A percentile compares a stretch with the other conserved stretches of the same genome.
Evolutionary conservation across 1,140 invertebrate species (phyloP).

Genomic region (Thrips palmi): DNA sequence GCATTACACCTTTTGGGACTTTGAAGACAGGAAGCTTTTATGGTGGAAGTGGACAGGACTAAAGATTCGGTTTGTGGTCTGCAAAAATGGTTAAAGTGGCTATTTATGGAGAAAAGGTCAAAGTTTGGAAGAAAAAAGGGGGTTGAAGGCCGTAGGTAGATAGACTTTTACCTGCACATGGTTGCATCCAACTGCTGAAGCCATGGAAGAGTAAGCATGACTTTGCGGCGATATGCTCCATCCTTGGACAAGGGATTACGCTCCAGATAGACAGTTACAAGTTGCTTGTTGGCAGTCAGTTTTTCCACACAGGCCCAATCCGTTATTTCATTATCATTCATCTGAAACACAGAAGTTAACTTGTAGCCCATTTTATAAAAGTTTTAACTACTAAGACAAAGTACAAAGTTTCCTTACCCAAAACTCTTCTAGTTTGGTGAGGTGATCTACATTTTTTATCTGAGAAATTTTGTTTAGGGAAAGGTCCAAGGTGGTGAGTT

Average conservation of each 20-base stretch:
- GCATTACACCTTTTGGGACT: too few species aligned
- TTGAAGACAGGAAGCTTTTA: too few species aligned
- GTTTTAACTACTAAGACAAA: not conserved
- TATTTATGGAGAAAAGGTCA: too few species aligned
- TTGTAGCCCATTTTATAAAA: not conserved
- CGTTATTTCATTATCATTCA: slow-evolving; percentile 80
- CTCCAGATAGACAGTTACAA: slow-evolving; percentile 86
- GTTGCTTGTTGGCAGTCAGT: slow-evolving; percentile 49
- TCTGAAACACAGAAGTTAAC: slow-evolving; percentile 30
- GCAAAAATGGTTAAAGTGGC: too few species aligned
- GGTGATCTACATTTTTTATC: slow-evolving; percentile 61
- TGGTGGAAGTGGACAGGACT: too few species aligned
- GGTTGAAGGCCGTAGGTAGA: too few species aligned
- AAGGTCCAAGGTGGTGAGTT: slow-evolving; percentile 74
- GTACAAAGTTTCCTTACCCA: slow-evolving; percentile 50
- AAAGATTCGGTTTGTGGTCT: too few species aligned
- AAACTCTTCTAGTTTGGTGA: slow-evolving; percentile 68
- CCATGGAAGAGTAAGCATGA: slow-evolving; percentile 72
- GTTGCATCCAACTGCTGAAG: slow-evolving; percentile 91
- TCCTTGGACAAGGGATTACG: slow-evolving; percentile 75
- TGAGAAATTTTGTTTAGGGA: slow-evolving; percentile 71
- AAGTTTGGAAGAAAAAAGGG: too few species aligned
- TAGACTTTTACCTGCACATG: slow-evolving; percentile 48
- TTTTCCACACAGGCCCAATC: slow-evolving; percentile 72
- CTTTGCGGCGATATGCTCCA: slow-evolving; percentile 75